Evolutionary conservation across 2,797 vertebrate species (phyloP), one percentile per base, ranked within the genome.

Genomic region (Limosa lapponica): DNA sequence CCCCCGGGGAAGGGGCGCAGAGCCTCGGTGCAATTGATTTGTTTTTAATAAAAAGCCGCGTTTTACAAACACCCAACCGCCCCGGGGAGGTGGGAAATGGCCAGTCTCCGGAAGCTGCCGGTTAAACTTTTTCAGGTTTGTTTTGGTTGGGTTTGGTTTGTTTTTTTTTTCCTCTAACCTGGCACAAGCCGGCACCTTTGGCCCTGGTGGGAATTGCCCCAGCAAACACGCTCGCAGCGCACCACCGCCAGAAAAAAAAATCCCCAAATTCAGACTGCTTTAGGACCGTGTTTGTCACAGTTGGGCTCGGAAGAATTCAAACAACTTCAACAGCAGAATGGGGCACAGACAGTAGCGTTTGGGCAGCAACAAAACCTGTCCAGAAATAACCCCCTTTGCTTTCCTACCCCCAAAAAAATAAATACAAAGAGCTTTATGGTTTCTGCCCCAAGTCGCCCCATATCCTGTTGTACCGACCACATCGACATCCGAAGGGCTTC

Each of bases 51-150:
- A 32, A 28, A 55, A 41, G 11, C 8, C 6, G 14, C 12, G 39
- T 3, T 34, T 48, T 52, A 4, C 3, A 20, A 51, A 12, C 59
- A 51, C 3, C 32, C 48, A 10, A 22, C 25, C 9, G 5, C 48
- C 4, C 17, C 25, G 22, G 48, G 46, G 36, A 57, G 69, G 8
- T 37, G 65, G 61, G 5, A 73, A 70, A 85, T 28, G 34, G 1
- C 32, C 80, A 13, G n/a, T 46, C 44, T 20, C 36, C 19, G 16
- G 77, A 58, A 92, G 48, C 32, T 0, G 16, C 64, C 43, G 7
- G 79, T 79, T 86, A 83, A 97, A 97, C 88, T 98, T 96, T 89
- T 34, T 36, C 46, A 48, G 48, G 23, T 48, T 48, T 25, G 23
- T 23, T 25, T 48, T 48, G 46, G 43, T 48, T 46, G 23, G 11